Conservation (phyloP, 2,797 vertebrate species). For the Neosilurus hyrtlii region DNA sequence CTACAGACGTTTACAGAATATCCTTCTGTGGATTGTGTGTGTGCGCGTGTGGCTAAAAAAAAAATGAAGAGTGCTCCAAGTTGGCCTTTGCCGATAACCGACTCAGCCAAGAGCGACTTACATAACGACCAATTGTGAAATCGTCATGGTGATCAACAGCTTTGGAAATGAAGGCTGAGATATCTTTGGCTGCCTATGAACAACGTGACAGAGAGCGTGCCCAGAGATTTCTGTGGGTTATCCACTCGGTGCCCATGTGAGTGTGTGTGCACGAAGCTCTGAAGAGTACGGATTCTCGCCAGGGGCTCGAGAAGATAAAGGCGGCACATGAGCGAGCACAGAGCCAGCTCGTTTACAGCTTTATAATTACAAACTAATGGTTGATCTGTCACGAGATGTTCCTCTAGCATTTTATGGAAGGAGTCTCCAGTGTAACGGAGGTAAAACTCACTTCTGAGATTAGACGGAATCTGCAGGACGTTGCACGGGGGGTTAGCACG, state of each 20-base stretch:
- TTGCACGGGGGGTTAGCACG: no score
- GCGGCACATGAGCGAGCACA: background rate
- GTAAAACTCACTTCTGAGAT: background rate
- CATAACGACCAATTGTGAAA: constrained; percentile 42
- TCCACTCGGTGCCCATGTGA: background rate
- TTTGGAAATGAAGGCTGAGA: constrained; percentile 48
- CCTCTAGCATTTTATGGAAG: background rate
- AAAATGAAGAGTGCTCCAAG: background rate
- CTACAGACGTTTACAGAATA: background rate
- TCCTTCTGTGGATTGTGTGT: background rate
- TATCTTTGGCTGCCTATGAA: constrained; percentile 28
- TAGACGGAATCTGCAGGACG: background rate
- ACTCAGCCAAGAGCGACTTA: constrained; percentile 18
- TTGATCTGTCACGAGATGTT: no score
- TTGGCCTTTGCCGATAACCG: background rate
- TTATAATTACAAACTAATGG: background rate
- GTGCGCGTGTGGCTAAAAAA: background rate
- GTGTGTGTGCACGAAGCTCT: background rate
- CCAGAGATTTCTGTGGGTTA: constrained; percentile 1
- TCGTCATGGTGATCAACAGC: constrained; percentile 46
- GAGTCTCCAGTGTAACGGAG: background rate
- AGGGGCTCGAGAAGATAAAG: background rate
- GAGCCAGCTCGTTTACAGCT: background rate
- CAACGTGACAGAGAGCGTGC: background rate
- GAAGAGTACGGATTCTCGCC: background rate